phyloP scores from a whole-genome alignment of 1,140 invertebrate species.

The Rhopalosiphum maidis region DNA sequence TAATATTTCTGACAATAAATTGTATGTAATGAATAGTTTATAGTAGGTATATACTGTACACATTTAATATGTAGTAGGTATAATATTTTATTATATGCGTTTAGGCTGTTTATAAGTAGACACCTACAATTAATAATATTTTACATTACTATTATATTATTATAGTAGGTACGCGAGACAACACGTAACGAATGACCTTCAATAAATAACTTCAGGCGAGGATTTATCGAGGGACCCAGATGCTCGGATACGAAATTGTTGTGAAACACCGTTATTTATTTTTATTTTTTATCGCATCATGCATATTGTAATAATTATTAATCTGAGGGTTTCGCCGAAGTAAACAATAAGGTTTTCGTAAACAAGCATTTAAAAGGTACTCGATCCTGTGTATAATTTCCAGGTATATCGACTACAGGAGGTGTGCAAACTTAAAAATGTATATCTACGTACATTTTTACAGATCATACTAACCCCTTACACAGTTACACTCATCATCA shows the following conservation, averaged over 20 bases:
- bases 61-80: neutral
- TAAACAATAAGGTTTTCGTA: neutral
- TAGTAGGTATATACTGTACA: neutral
- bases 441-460: neutral
- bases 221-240: conserved; percentile 12
- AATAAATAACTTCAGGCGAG: neutral
- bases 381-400: neutral
- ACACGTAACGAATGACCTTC: neutral
- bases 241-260: neutral
- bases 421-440: neutral
- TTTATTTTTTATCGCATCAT: neutral
- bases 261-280: neutral
- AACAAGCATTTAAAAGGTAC: neutral
- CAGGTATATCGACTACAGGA: neutral
- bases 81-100: neutral
- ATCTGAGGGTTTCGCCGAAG: neutral
- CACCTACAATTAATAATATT: neutral
- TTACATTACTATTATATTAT: neutral
- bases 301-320: conserved; percentile 19
- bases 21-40: neutral
- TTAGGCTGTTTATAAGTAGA: neutral
- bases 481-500: neutral
- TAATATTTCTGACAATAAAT: neutral
- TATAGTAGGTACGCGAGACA: neutral
- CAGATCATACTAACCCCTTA: neutral